These are phyloP conservation scores for Dasyurus viverrinus DNA, from an alignment of 2,113 vertebrate species.

Conservation along the genomic window DNA sequence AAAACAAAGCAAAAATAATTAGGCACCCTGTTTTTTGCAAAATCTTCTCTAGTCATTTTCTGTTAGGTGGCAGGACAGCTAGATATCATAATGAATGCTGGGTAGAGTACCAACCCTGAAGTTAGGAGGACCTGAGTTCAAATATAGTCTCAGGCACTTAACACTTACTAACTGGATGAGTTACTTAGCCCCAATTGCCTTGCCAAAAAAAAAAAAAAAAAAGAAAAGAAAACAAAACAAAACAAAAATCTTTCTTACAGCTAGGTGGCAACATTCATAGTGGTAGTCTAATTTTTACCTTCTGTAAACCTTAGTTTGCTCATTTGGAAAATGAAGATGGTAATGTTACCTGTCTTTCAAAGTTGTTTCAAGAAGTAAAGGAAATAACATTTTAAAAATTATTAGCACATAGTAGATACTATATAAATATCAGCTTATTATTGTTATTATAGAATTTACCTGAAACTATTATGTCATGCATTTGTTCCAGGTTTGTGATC, in stretches of 20 bases:
- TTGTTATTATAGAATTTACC: neutral
- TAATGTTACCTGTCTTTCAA: neutral
- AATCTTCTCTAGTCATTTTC: neutral
- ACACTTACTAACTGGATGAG: too few relatives aligned
- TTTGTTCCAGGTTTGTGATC: neutral
- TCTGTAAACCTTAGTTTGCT: neutral
- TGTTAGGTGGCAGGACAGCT: neutral
- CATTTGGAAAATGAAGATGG: neutral
- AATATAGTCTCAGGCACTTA: too few relatives aligned
- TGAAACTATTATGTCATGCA: neutral
- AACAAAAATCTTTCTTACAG: too few relatives aligned
- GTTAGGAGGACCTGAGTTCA: too few relatives aligned
- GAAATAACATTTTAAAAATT: neutral
- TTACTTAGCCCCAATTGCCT: too few relatives aligned
- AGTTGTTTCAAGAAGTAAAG: neutral
- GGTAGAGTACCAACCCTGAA: too few relatives aligned
- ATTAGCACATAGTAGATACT: neutral
- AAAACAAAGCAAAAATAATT: neutral
- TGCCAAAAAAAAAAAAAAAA: too few relatives aligned
- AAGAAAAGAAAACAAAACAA: too few relatives aligned
- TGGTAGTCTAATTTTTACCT: neutral
- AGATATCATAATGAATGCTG: too few relatives aligned
- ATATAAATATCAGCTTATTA: neutral
- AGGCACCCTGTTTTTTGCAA: neutral
- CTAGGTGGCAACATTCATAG: too few relatives aligned